Conservation (phyloP, 2,113 vertebrate species). For the Psophia crepitans region DNA sequence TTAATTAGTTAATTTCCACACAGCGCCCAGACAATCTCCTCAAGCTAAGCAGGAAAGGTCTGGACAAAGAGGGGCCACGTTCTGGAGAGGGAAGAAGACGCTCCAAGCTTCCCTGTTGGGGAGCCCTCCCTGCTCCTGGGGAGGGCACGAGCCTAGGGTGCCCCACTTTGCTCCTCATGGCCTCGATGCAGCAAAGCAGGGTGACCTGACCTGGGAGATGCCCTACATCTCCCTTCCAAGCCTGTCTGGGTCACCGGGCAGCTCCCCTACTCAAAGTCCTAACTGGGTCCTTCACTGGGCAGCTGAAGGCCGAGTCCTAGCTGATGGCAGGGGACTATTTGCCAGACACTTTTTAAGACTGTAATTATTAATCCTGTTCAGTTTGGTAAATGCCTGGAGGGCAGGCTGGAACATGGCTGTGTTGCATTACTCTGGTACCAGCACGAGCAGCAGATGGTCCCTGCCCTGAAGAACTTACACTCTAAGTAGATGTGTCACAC, state of each 20-base stretch:
- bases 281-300: accelerated
- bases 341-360: not conserved
- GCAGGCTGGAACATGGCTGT: not conserved
- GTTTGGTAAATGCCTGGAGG: not conserved
- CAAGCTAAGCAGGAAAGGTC: not conserved
- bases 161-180: accelerated
- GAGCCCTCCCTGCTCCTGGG: not conserved
- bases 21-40: not conserved
- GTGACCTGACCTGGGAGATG: not conserved
- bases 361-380: not conserved
- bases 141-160: not conserved
- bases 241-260: not conserved
- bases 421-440: not conserved
- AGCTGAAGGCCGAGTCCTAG: not conserved
- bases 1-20: not conserved
- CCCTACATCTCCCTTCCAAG: not conserved
- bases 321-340: accelerated
- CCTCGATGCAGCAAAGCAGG: not conserved
- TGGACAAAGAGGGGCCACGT: not conserved
- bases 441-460: not conserved
- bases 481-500: not conserved
- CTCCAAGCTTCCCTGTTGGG: not conserved
- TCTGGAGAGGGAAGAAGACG: not conserved
- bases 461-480: not conserved
- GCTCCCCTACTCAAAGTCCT: not conserved